These are phyloP conservation scores for Hassar affinis DNA, from an alignment of 2,113 vertebrate genomes.

Conservation along the genomic window DNA sequence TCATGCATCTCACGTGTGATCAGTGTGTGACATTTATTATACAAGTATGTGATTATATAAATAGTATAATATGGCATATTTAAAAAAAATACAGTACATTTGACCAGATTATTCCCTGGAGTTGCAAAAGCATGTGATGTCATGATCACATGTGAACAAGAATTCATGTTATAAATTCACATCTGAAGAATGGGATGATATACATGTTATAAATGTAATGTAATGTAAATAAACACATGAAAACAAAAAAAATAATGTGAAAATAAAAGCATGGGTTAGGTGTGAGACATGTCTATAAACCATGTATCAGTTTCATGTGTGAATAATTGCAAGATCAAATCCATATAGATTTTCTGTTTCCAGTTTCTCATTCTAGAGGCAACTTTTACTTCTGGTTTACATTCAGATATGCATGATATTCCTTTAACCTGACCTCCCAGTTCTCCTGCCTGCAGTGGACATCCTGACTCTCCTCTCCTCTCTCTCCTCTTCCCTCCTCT, in stretches of 20 bases:
- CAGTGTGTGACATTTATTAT: too few species aligned
- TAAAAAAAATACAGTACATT: not conserved
- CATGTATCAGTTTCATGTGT: not conserved
- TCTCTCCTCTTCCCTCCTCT: not conserved
- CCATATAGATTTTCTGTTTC: not conserved
- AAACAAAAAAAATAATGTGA: not conserved
- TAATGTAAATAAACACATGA: too few species aligned
- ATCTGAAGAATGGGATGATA: not conserved
- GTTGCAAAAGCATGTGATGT: not conserved
- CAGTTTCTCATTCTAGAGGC: constrained; percentile 49
- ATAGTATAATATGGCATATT: not conserved
- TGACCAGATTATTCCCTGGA: not conserved
- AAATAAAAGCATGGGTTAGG: not conserved
- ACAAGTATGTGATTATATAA: not conserved
- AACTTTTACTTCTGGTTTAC: constrained; percentile 26
- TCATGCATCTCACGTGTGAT: not conserved
- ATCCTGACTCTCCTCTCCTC: constrained; percentile 21
- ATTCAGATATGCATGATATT: constrained; percentile 19
- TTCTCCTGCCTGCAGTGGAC: constrained; percentile 35
- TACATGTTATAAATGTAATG: not conserved
- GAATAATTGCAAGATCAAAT: not conserved
- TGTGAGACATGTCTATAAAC: not conserved
- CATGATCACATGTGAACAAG: not conserved
- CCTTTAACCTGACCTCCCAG: constrained; percentile 44
- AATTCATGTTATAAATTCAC: not conserved